Evolutionary conservation across 2,113 vertebrate genomes (phyloP), one percentile per base, ranked within the genome.

Genomic region (Melanostigma gelatinosum): DNA sequence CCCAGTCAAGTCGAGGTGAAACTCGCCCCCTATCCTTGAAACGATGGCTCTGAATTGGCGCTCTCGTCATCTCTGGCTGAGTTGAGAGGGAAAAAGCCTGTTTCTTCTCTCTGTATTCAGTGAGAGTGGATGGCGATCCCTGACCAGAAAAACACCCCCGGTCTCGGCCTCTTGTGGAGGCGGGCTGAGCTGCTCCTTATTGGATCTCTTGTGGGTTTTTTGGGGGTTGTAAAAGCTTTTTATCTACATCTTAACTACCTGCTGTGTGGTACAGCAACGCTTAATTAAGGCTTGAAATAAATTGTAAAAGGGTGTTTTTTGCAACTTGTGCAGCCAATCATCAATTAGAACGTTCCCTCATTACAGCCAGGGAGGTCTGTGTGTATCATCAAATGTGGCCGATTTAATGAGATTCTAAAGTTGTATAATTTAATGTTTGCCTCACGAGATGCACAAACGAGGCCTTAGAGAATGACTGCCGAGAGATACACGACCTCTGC

Each of bases 1-100:
- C 66, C 44, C 46, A 5, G n/a, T 24, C 27, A 52, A 46, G 82
- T 55, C 76, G 61, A 85, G 82, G 76, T 72, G 82, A 75, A 78
- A 80, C 57, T 20, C 20, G 38, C 40, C 55, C 34, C 52, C 8
- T 69, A 46, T 60, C 44, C 46, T 24, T 24, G 12, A 57, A 57
- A 70, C 65, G 44, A 54, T 52, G 62, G 36, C 77, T 80, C n/a
- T 48, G 18, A 75, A 73, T 63, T 77, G 64, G 34, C 16, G 71
- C 40, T 55, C 52, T 54, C 63, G 1, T 79, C 44, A 42, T 82
- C 67, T 72, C 50, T 68, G 82, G 62, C 24, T 79, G 71, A 85
- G 62, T n/a, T 38, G 52, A 67, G 40, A 63, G 42, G 42, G 40
- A 72, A 77, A 79, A 80, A 54, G 73, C 50, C 77, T 73, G 27